These are phyloP conservation scores for Crax fasciolata DNA, from an alignment of 2,797 vertebrate genomes.

Conservation along the genomic window DNA sequence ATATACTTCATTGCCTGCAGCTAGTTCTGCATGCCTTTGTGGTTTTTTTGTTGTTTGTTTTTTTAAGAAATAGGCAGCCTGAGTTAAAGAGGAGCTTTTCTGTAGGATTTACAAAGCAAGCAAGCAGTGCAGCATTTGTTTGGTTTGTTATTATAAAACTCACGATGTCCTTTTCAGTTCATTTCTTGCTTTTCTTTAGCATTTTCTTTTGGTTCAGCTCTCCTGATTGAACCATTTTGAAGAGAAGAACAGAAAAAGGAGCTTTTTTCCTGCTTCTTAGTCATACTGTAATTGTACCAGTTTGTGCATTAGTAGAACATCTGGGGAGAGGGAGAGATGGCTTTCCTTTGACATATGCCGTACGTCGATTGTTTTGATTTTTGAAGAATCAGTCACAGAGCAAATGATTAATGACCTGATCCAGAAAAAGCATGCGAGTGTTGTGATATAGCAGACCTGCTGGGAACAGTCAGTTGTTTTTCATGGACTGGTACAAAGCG, in stretches of 20 bases:
- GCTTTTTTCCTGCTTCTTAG: neutral
- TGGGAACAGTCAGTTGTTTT: neutral
- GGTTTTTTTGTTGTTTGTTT: neutral
- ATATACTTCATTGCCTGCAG: slow-evolving; percentile 39
- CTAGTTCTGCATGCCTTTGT: slow-evolving; percentile 43
- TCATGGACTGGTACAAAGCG: neutral
- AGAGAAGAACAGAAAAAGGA: neutral
- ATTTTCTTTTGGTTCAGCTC: slow-evolving; percentile 23
- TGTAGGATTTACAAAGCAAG: slow-evolving; percentile 29
- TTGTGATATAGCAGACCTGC: neutral
- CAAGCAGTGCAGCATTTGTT: neutral
- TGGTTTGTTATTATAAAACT: slow-evolving; percentile 24
- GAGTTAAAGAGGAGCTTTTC: slow-evolving; percentile 24
- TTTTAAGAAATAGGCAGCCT: slow-evolving; percentile 26
- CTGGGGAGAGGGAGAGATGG: neutral
- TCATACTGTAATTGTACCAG: neutral
- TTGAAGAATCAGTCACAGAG: neutral
- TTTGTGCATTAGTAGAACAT: slow-evolving; percentile 9
- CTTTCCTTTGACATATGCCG: slow-evolving; percentile 8
- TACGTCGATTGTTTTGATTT: slow-evolving; percentile 3
- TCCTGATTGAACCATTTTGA: slow-evolving; percentile 4
- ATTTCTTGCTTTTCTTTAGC: neutral
- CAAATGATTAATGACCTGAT: neutral
- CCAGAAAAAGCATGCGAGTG: neutral
- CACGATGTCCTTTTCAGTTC: neutral